These are phyloP conservation scores for Melieria omissa DNA, from an alignment of 2,888 invertebrate species.

Conservation along the genomic window DNA sequence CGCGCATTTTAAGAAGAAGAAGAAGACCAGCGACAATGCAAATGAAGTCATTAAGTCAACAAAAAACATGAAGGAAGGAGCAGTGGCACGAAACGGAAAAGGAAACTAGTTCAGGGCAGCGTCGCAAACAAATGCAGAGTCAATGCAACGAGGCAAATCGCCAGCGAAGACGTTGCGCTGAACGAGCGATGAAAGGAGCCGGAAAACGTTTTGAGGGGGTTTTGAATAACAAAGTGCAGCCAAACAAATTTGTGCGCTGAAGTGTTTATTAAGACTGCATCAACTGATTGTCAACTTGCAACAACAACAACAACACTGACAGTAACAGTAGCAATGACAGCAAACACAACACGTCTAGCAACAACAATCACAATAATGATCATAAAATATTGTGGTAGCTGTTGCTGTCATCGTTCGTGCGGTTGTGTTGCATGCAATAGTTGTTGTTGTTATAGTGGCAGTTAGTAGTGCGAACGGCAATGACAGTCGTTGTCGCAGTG, in stretches of 20 bases:
- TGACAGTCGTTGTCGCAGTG: slow-evolving; percentile 12
- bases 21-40: slow-evolving; percentile 20
- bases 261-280: slow-evolving; percentile 5
- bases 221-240: background rate
- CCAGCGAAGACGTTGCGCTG: too few species aligned
- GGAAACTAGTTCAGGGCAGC: background rate
- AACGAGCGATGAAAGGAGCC: too few species aligned
- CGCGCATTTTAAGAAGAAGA: background rate
- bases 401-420: background rate
- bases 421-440: background rate
- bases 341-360: background rate
- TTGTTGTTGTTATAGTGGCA: slow-evolving; percentile 15
- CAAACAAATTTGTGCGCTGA: background rate
- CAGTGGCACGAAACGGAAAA: background rate
- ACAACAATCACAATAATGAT: slow-evolving; percentile 11
- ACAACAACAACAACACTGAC: background rate
- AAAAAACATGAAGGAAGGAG: slow-evolving; percentile 17
- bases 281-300: slow-evolving; percentile 19
- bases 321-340: background rate
- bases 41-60: slow-evolving; percentile 38
- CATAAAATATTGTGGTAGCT: background rate
- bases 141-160: too few species aligned
- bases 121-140: too few species aligned
- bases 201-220: background rate
- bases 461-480: background rate